Percentiles rank a stretch among this genome's conserved stretches.
These are phyloP conservation scores for Ctenicera cuprea DNA, from an alignment of 2,888 invertebrate genomes.

Conservation along the genomic window DNA sequence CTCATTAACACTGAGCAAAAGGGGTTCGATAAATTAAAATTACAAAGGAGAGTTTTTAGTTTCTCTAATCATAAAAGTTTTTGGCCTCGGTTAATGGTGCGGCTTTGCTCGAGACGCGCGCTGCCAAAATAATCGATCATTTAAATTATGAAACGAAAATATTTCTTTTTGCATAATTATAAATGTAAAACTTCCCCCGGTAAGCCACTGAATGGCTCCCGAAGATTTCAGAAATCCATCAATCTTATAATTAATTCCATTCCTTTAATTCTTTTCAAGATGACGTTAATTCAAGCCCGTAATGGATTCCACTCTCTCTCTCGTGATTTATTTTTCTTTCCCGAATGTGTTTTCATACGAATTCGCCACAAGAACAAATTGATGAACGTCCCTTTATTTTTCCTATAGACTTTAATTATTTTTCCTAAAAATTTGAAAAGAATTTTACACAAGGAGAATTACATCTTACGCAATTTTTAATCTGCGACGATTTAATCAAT, in stretches of 20 bases:
- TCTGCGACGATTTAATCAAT: too few species aligned
- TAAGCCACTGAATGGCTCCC: constrained; percentile 54
- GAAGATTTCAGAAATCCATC: constrained; percentile 70
- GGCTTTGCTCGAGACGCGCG: constrained; percentile 44
- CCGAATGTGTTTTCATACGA: constrained; percentile 62
- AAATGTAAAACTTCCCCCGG: constrained; percentile 52
- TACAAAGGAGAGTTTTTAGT: constrained; percentile 64
- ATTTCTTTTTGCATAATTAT: constrained; percentile 55
- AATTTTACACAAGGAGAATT: background rate
- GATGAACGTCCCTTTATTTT: constrained; percentile 56
- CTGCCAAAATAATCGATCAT: constrained; percentile 53
- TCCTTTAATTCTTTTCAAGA: constrained; percentile 73
- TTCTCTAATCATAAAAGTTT: constrained; percentile 57
- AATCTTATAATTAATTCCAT: constrained; percentile 75
- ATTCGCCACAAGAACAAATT: constrained; percentile 57
- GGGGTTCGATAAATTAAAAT: constrained; percentile 69
- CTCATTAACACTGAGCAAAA: constrained; percentile 72
- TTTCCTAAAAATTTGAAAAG: background rate
- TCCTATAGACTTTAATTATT: constrained; percentile 19
- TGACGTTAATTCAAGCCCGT: constrained; percentile 72
- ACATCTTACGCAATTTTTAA: background rate
- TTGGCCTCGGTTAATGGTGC: constrained; percentile 46
- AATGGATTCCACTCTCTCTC: constrained; percentile 69
- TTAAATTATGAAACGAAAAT: constrained; percentile 53
- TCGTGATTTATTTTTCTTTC: constrained; percentile 69